phyloP scores from a whole-genome alignment of 2,888 invertebrate species.

The Monochamus alternatus region DNA sequence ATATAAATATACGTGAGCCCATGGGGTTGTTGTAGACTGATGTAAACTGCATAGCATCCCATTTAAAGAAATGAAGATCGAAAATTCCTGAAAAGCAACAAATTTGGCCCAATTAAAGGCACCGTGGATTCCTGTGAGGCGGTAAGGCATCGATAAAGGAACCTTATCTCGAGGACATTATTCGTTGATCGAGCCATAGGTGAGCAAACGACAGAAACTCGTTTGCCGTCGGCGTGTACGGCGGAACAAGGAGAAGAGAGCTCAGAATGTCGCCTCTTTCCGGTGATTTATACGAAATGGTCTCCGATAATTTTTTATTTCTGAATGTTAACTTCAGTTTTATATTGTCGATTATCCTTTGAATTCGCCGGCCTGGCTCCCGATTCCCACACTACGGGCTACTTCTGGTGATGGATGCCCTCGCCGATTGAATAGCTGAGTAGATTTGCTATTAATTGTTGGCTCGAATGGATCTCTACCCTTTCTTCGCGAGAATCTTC shows the following conservation, averaged over 20 bases:
- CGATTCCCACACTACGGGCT: conserved; percentile 69
- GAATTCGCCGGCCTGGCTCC: conserved; percentile 68
- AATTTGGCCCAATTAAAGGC: conserved; percentile 63
- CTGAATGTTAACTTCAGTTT: conserved; percentile 71
- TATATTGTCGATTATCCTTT: conserved; percentile 72
- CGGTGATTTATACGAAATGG: conserved; percentile 71
- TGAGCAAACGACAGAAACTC: conserved; percentile 59
- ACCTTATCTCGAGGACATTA: conserved; percentile 62
- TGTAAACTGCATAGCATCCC: no score
- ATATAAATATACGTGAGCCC: no score
- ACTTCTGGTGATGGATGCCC: conserved; percentile 65
- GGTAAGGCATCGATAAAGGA: conserved; percentile 63
- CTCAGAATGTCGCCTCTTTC: conserved; percentile 47
- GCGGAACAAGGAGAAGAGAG: conserved; percentile 44
- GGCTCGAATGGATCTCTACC: conserved; percentile 40
- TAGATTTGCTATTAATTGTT: conserved; percentile 41
- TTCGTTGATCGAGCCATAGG: conserved; percentile 59
- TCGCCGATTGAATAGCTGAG: conserved; percentile 48
- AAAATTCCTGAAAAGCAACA: conserved; percentile 56
- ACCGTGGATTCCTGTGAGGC: conserved; percentile 60
- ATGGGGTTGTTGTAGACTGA: no score
- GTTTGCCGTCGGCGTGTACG: conserved; percentile 51
- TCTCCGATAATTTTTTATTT: conserved; percentile 71
- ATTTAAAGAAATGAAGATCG: conserved; percentile 30
- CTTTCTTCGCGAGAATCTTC: conserved; percentile 21